Conservation (phyloP, 2,113 vertebrate genomes). For the Saccopteryx bilineata region DNA sequence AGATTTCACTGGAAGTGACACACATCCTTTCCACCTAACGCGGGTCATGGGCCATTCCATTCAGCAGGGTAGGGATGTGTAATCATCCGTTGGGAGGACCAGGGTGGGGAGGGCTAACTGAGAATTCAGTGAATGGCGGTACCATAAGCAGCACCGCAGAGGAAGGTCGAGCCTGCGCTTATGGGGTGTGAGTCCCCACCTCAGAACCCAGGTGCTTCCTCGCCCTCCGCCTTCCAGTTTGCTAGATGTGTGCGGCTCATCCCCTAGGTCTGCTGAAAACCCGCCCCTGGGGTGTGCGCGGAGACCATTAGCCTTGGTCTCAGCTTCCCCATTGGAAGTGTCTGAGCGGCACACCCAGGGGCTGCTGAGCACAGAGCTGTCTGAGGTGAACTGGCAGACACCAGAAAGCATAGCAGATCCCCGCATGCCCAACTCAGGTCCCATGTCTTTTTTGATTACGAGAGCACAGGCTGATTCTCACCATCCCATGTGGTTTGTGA, state of each 20-base stretch:
- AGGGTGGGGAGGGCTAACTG: background rate
- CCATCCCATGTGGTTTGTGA: fast-evolving
- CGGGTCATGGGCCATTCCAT: no score
- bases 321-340: background rate
- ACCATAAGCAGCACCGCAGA: no score
- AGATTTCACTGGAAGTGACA: background rate
- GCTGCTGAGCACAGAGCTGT: no score
- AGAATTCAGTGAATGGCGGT: fast-evolving
- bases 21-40: no score
- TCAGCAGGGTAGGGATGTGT: background rate
- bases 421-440: background rate
- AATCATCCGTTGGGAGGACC: background rate
- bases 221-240: background rate
- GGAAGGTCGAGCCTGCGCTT: background rate
- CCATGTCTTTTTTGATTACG: background rate
- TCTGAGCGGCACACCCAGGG: background rate
- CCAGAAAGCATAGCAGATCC: background rate
- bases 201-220: background rate
- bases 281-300: fast-evolving
- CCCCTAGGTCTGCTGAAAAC: fast-evolving
- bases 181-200: background rate
- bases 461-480: background rate
- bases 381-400: background rate
- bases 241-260: fast-evolving
- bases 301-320: background rate